phyloP scores from a whole-genome alignment of 2,888 invertebrate species.

The Cephalotes varians region DNA sequence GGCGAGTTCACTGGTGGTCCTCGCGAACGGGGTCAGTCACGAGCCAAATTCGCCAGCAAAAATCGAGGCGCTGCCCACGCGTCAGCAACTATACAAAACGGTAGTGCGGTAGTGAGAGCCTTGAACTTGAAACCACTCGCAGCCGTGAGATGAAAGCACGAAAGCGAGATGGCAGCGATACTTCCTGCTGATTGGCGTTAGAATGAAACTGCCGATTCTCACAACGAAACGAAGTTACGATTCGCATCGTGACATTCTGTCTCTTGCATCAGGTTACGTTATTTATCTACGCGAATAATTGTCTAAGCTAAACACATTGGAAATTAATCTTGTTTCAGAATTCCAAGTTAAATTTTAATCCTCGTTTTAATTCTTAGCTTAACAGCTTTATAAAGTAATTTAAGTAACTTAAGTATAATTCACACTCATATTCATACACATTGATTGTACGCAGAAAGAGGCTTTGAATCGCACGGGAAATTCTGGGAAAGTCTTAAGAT shows the following conservation, averaged over 20 bases:
- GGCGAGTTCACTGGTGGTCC: background rate
- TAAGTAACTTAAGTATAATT: too few species aligned
- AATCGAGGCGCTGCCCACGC: conserved; percentile 51
- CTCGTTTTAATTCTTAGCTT: background rate
- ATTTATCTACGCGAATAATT: background rate
- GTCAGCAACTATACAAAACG: conserved; percentile 48
- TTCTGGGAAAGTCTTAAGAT: background rate
- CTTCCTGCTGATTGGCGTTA: conserved; percentile 42
- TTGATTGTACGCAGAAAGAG: background rate
- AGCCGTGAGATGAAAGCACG: background rate
- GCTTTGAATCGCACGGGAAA: background rate
- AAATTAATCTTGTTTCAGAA: background rate
- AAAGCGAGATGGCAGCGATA: conserved; percentile 21
- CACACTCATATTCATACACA: too few species aligned
- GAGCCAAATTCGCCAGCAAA: conserved; percentile 63
- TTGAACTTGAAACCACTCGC: conserved; percentile 70
- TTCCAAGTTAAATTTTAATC: too few species aligned
- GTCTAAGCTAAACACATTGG: background rate
- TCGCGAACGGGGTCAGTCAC: conserved; percentile 55
- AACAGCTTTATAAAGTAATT: too few species aligned
- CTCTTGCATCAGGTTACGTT: background rate
- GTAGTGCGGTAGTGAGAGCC: conserved; percentile 50
- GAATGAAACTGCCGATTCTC: conserved; percentile 11
- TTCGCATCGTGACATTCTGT: background rate
- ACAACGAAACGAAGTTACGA: background rate